These are phyloP conservation scores for Melanerpes formicivorus DNA, from an alignment of 2,113 vertebrate genomes.

Conservation along the genomic window DNA sequence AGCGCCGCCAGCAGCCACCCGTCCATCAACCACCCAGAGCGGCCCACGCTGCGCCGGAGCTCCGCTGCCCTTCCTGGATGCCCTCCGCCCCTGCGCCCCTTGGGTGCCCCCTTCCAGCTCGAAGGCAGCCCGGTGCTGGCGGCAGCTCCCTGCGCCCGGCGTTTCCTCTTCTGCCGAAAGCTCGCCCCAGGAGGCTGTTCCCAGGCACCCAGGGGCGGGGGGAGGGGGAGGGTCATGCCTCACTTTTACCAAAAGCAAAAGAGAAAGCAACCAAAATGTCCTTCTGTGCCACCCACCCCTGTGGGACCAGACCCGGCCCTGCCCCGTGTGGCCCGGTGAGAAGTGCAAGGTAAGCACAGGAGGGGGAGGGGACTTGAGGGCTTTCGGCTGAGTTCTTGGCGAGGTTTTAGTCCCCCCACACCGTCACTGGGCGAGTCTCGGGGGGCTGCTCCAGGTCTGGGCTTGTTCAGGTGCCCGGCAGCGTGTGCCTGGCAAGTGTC, in stretches of 20 bases:
- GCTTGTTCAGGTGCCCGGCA: fast-evolving
- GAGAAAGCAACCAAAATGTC: conserved; percentile 8
- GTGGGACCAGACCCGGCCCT: background rate
- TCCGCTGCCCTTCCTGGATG: background rate
- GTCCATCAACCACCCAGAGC: background rate
- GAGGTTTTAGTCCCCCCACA: background rate
- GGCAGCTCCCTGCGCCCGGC: fast-evolving
- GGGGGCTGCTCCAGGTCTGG: background rate
- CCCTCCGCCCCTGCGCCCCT: fast-evolving
- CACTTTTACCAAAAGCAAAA: conserved; percentile 34
- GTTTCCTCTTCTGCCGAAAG: background rate
- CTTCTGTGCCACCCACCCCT: background rate
- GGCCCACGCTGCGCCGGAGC: background rate
- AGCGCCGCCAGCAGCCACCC: background rate
- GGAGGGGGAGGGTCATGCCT: background rate
- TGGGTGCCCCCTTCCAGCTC: background rate
- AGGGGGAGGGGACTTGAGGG: too few relatives aligned
- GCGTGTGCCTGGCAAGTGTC: fast-evolving
- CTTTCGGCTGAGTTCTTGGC: too few relatives aligned
- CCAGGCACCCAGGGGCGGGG: background rate
- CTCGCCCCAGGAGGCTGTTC: background rate
- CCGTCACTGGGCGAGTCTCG: fast-evolving
- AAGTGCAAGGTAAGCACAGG: conserved; percentile 3
- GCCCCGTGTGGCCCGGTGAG: fast-evolving
- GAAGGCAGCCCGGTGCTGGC: background rate